These are phyloP conservation scores for Timema cristinae DNA, from an alignment of 2,888 invertebrate genomes.

Conservation along the genomic window DNA sequence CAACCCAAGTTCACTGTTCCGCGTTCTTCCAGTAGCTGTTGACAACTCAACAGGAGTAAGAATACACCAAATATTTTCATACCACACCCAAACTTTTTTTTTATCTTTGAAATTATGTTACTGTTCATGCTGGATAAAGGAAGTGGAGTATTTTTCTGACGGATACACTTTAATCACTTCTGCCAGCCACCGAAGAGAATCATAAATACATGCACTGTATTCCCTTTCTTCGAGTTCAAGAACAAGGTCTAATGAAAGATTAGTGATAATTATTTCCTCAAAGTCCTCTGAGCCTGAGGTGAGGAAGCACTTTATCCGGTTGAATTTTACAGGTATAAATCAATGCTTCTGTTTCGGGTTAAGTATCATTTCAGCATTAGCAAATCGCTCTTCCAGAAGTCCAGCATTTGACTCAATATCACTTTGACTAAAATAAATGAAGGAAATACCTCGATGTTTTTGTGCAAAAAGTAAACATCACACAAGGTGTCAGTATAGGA, in stretches of 20 bases:
- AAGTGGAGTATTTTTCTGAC: not conserved
- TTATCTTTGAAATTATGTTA: not conserved
- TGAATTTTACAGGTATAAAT: not conserved
- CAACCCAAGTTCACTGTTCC: not conserved
- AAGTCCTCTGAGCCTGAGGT: not conserved
- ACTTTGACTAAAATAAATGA: no score
- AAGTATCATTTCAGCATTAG: no score
- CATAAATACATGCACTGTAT: not conserved
- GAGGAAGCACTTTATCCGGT: not conserved
- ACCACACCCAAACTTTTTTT: not conserved
- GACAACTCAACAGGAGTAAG: not conserved
- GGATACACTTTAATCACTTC: not conserved
- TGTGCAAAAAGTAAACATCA: no score
- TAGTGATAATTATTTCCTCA: not conserved
- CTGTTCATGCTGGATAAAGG: not conserved
- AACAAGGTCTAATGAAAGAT: not conserved
- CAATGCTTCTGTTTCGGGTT: no score
- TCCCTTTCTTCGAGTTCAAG: not conserved
- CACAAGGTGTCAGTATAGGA: no score
- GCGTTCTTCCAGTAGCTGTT: not conserved
- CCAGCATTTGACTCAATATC: no score
- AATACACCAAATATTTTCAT: not conserved
- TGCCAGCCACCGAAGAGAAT: not conserved
- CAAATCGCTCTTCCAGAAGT: no score
- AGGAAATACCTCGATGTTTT: no score